A percentile compares a stretch with the other conserved stretches of the same genome.
Evolutionary conservation across 2,888 invertebrate species (phyloP).

Genomic region (Metallyticus violacea): DNA sequence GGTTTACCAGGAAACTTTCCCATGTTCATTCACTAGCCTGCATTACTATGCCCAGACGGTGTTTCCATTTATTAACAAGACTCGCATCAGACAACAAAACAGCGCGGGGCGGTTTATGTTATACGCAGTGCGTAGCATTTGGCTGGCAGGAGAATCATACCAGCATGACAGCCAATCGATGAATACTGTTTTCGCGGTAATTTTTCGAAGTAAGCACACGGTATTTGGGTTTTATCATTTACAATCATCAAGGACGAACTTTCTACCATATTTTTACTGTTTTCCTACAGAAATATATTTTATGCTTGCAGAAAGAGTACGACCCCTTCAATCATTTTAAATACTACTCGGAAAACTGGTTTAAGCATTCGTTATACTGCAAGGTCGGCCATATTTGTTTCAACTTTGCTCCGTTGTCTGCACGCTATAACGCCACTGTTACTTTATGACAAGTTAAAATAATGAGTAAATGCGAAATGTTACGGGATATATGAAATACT

Average conservation of each 20-base stretch:
- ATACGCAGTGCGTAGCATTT: constrained; percentile 24
- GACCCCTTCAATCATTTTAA: not conserved
- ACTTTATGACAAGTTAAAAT: not conserved
- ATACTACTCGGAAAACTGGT: not conserved
- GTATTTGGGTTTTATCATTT: not conserved
- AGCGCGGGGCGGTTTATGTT: constrained; percentile 14
- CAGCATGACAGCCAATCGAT: constrained; percentile 21
- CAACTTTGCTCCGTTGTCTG: not conserved
- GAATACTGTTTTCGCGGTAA: constrained; percentile 22
- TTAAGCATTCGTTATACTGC: not conserved
- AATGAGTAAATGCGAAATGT: not conserved
- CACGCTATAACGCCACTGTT: not conserved
- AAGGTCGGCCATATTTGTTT: constrained; percentile 7
- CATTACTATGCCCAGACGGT: constrained; percentile 28
- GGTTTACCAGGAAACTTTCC: constrained; percentile 87
- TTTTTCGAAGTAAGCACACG: not conserved
- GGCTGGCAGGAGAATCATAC: constrained; percentile 17
- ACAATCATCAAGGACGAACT: not conserved
- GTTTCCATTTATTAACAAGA: constrained; percentile 29
- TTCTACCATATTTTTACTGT: not conserved
- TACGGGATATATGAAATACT: too few species aligned
- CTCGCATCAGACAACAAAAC: constrained; percentile 24
- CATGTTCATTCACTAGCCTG: constrained; percentile 50
- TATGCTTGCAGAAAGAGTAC: not conserved
- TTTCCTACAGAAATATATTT: not conserved